Evolutionary conservation across 2,888 invertebrate genomes (phyloP).

Genomic region (Andrena flavipes): DNA sequence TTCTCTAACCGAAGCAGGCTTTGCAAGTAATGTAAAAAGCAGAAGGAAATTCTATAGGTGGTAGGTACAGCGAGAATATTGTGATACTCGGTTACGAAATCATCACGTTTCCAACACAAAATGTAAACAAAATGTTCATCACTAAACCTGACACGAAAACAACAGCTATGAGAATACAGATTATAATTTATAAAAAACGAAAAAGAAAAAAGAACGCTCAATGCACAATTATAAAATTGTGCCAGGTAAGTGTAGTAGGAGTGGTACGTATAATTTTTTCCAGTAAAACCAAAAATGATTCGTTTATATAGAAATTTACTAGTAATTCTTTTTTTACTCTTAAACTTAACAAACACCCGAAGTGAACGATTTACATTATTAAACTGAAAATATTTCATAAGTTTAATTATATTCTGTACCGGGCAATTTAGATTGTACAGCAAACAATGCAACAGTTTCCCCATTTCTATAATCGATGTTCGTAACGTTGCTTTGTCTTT

Average conservation of each 20-base stretch:
- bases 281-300: slow-evolving; percentile 36
- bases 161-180: slow-evolving; percentile 33
- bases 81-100: slow-evolving; percentile 59
- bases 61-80: slow-evolving; percentile 59
- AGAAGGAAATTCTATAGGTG: slow-evolving; percentile 36
- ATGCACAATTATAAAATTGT: slow-evolving; percentile 50
- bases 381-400: slow-evolving; percentile 12
- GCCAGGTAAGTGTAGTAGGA: slow-evolving; percentile 63
- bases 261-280: slow-evolving; percentile 38
- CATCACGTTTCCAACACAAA: slow-evolving; percentile 36
- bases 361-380: slow-evolving; percentile 23
- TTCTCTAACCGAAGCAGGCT: slow-evolving; percentile 66
- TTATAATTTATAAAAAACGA: slow-evolving; percentile 38
- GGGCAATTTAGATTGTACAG: slow-evolving; percentile 28
- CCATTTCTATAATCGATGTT: slow-evolving; percentile 26
- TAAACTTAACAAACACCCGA: slow-evolving; percentile 20
- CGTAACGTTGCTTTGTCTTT: slow-evolving; percentile 22
- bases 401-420: slow-evolving; percentile 20
- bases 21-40: slow-evolving; percentile 42
- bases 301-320: slow-evolving; percentile 49
- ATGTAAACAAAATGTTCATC: too few relatives aligned
- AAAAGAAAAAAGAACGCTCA: slow-evolving; percentile 52
- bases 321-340: slow-evolving; percentile 41
- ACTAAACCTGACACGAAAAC: too few relatives aligned
- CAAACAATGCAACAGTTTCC: neutral